Evolutionary conservation across 2,113 vertebrate species (phyloP).

Genomic region (Platichthys stellatus): DNA sequence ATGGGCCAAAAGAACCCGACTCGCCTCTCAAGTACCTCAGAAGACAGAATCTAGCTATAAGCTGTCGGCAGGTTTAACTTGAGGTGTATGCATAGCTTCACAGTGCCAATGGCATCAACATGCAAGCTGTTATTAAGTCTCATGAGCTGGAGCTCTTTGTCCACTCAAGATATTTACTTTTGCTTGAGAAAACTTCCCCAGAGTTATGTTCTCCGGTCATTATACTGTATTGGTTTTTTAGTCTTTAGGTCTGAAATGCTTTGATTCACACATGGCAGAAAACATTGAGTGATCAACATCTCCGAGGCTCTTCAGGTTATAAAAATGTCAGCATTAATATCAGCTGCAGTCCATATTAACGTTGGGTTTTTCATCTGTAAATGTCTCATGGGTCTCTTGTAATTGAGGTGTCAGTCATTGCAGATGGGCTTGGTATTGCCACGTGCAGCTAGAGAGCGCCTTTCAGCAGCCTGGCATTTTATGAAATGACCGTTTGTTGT

Average conservation of each 20-base stretch:
- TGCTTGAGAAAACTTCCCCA: slow-evolving; percentile 26
- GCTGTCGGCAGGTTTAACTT: slow-evolving; percentile 17
- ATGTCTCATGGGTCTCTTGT: slow-evolving; percentile 29
- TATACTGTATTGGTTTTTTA: slow-evolving; percentile 13
- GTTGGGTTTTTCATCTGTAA: slow-evolving; percentile 57
- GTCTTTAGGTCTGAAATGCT: slow-evolving; percentile 26
- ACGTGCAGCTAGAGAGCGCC: slow-evolving; percentile 50
- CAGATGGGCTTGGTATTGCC: slow-evolving; percentile 46
- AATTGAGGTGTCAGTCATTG: slow-evolving; percentile 71
- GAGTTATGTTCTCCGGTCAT: slow-evolving; percentile 13
- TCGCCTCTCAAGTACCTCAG: slow-evolving; percentile 28
- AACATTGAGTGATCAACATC: slow-evolving; percentile 29
- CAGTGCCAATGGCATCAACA: slow-evolving; percentile 10
- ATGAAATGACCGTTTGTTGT: slow-evolving; percentile 67
- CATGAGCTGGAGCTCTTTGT: slow-evolving; percentile 22
- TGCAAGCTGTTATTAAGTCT: slow-evolving; percentile 35
- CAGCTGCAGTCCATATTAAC: slow-evolving; percentile 48
- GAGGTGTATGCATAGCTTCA: background rate
- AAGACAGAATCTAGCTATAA: slow-evolving; percentile 21
- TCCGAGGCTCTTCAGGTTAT: slow-evolving; percentile 30
- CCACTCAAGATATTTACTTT: slow-evolving; percentile 39
- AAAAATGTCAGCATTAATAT: slow-evolving; percentile 49
- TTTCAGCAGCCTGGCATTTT: slow-evolving; percentile 67
- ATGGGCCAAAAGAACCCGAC: slow-evolving; percentile 29
- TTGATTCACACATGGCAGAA: slow-evolving; percentile 9